Evolutionary conservation across 2,888 invertebrate genomes (phyloP).

Genomic region (Gasteruption jaculator): DNA sequence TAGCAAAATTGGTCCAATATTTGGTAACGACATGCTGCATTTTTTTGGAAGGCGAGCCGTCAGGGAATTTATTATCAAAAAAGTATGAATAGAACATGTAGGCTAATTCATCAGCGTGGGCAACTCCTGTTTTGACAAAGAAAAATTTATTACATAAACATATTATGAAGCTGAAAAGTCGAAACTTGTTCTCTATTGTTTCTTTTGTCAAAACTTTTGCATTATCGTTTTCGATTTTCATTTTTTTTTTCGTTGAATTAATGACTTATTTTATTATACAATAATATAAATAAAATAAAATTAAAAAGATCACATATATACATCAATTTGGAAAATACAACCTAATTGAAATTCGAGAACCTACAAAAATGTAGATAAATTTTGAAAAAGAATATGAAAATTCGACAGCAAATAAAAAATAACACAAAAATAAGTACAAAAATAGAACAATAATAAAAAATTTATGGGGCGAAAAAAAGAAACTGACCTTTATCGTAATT

Average conservation of each 20-base stretch:
- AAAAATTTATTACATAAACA: too few relatives aligned
- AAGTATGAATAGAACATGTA: slow-evolving; percentile 51
- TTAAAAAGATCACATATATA: background rate
- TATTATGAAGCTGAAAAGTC: too few relatives aligned
- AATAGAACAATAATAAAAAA: background rate
- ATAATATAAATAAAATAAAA: slow-evolving; percentile 1
- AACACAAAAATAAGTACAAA: background rate
- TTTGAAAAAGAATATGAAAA: too few relatives aligned
- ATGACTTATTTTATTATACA: background rate
- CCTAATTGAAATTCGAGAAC: too few relatives aligned
- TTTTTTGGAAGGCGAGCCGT: slow-evolving; percentile 39
- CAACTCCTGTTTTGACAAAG: slow-evolving; percentile 43
- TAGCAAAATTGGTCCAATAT: slow-evolving; percentile 54
- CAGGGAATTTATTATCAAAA: slow-evolving; percentile 46
- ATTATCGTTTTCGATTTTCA: too few relatives aligned
- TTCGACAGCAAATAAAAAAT: too few relatives aligned
- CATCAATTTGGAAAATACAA: too few relatives aligned
- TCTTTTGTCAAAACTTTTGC: too few relatives aligned
- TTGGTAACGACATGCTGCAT: slow-evolving; percentile 49
- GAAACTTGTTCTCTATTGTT: too few relatives aligned
- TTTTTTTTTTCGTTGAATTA: too few relatives aligned
- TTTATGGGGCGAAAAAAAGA: too few relatives aligned
- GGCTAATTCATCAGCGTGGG: slow-evolving; percentile 54
- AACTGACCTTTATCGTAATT: slow-evolving; percentile 31
- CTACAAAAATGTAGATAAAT: too few relatives aligned